Conservation (phyloP, 2,888 invertebrate genomes). For the Volucella inanis region DNA sequence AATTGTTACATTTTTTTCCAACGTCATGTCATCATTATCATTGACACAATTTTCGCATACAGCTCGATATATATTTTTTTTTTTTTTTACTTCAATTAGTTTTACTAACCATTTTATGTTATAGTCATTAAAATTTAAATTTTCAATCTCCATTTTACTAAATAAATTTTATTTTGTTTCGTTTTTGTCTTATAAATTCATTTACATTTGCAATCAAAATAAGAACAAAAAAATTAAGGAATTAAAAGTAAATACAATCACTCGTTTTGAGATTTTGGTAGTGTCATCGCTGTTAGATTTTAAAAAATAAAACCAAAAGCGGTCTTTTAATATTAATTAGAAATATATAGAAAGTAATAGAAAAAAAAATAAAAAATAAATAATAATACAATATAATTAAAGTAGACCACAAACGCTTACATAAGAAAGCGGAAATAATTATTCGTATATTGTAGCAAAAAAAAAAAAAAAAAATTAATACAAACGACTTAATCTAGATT, state of each 20-base stretch:
- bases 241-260: conserved; percentile 65
- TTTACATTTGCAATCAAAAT: conserved; percentile 31
- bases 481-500: conserved; percentile 59
- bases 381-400: conserved; percentile 68
- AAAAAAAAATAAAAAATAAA: conserved; percentile 49
- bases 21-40: conserved; percentile 29
- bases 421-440: conserved; percentile 17
- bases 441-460: conserved; percentile 7
- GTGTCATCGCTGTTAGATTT: conserved; percentile 38
- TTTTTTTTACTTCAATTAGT: conserved; percentile 50
- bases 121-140: conserved; percentile 58
- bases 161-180: neutral
- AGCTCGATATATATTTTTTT: conserved; percentile 1
- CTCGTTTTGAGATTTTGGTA: conserved; percentile 72
- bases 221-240: conserved; percentile 33
- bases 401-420: conserved; percentile 55
- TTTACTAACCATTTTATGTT: conserved; percentile 59
- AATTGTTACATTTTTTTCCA: conserved; percentile 45
- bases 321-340: conserved; percentile 35
- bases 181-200: conserved; percentile 33
- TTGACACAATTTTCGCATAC: conserved; percentile 48
- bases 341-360: neutral
- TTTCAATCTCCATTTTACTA: conserved; percentile 48
- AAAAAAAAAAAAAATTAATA: conserved; percentile 16
- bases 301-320: conserved; percentile 34